These are phyloP conservation scores for Epizoanthus fatuus DNA, from an alignment of 92 coral and sea anemone species.

Conservation along the genomic window DNA sequence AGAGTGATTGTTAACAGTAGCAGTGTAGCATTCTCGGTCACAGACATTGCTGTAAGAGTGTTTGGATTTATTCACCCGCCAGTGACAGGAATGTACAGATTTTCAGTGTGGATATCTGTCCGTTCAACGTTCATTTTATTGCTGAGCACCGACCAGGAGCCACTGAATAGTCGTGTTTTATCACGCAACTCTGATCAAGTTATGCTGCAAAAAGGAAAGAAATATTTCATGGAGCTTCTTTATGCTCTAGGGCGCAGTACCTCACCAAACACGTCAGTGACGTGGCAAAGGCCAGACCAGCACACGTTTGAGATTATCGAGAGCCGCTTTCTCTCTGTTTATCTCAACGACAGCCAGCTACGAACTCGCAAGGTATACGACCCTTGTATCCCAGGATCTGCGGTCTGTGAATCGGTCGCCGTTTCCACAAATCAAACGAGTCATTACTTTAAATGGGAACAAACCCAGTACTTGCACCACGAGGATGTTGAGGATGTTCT, in stretches of 20 bases:
- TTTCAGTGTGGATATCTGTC: conserved; percentile 26
- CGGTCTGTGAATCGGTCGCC: not conserved
- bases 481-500: conserved; percentile 30
- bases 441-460: conserved; percentile 1
- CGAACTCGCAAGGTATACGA: conserved; percentile 9
- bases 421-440: not conserved
- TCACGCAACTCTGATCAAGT: not conserved
- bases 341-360: not conserved
- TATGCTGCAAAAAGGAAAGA: not conserved
- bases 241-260: not conserved
- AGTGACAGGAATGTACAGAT: conserved; percentile 41
- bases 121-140: not conserved
- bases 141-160: conserved; percentile 19
- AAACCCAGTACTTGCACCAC: conserved; percentile 28
- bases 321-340: conserved; percentile 2
- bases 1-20: conserved; percentile 4
- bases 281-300: conserved; percentile 28
- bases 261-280: conserved; percentile 37
- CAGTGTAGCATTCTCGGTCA: not conserved
- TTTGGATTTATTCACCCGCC: conserved; percentile 54
- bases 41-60: conserved; percentile 25
- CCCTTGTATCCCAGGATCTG: not conserved
- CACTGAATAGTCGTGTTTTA: not conserved
- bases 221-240: conserved; percentile 26
- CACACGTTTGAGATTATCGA: not conserved